Evolutionary conservation across 2,888 invertebrate species (phyloP).

Genomic region (Lissonota sp.): DNA sequence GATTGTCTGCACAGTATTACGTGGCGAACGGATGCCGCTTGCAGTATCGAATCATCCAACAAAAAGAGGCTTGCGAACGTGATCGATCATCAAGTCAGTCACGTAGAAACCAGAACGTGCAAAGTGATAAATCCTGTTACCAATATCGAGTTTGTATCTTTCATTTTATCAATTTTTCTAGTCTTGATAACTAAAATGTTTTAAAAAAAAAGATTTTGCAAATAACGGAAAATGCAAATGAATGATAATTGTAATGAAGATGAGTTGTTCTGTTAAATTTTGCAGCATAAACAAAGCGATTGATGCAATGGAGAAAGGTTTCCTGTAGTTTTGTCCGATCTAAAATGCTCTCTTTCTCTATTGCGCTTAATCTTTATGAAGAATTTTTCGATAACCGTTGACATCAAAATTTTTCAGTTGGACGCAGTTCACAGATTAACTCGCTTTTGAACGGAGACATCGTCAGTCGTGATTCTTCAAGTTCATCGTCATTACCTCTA

Average conservation of each 20-base stretch:
- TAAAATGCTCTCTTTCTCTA: not conserved
- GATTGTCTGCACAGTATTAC: conserved; percentile 74
- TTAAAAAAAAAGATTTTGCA: conserved; percentile 30
- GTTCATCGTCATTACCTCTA: not conserved
- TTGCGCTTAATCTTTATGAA: not conserved
- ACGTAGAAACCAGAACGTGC: conserved; percentile 69
- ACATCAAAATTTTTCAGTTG: not conserved
- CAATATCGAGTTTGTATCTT: conserved; percentile 66
- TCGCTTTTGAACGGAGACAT: not conserved
- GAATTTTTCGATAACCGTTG: conserved; percentile 42
- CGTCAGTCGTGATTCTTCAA: not conserved
- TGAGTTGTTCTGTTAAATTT: no score
- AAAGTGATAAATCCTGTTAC: conserved; percentile 75
- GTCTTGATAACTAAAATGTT: no score
- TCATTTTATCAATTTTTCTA: conserved; percentile 2
- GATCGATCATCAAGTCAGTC: not conserved
- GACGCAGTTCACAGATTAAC: not conserved
- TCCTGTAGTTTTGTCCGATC: not conserved
- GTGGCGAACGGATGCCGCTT: conserved; percentile 78
- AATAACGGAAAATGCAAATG: not conserved
- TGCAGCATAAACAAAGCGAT: no score
- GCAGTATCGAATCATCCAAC: conserved; percentile 72
- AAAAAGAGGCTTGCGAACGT: conserved; percentile 66
- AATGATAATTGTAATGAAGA: not conserved
- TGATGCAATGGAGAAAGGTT: not conserved